Base-by-base conservation (phyloP, 2,888 invertebrate genomes). In the Margaritifera margaritifera region DNA sequence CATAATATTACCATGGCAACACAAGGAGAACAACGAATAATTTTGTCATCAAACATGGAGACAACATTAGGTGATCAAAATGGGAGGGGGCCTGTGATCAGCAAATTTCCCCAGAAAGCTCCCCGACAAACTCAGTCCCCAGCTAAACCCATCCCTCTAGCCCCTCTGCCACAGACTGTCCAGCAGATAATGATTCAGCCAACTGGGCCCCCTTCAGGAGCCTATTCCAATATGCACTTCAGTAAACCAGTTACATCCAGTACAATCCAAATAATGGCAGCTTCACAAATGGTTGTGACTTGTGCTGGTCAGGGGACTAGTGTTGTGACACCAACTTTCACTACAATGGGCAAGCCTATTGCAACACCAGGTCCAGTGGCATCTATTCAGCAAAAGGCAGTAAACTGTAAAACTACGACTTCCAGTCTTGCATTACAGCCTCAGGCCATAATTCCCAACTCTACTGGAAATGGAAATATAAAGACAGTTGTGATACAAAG, bases 1-100 rank as follows among this genome's bases (percentile, higher is more conserved):
- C 88, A 88, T 73, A 87, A 88, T 66, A 86, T 88, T 69, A 86
- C 86, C 62, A 87, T 88, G 84, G 84, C 84, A 61, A 82, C 85
- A 50, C 79, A 75, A n/a, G 82, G 84, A 64, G 81, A 85, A 25
- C 85, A 87, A 64, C 83, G 86, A 69, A 82, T 88, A 31, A 75
- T 88, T 55, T 78, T 87, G 74, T 85, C 87, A 60, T 84, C 87
- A 64, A 85, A 87, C 75, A 85, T 82, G 52, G 85, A 87, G 77
- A 85, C 84, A 20, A 80, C 82, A 4, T 75, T 87, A 15, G 85
- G 83, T 4, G 74, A 75, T 54, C 79, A 80, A 64, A 86, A 84
- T 69, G 81, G 81, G 19, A 77, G 80, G 60, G 87, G 87, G 2
- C 78, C 85, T 18, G 76, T 87, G 11, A 78, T 84, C 62, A 83